Conservation (phyloP, 2,797 vertebrate genomes). For the Schizothorax lantsangensis region DNA sequence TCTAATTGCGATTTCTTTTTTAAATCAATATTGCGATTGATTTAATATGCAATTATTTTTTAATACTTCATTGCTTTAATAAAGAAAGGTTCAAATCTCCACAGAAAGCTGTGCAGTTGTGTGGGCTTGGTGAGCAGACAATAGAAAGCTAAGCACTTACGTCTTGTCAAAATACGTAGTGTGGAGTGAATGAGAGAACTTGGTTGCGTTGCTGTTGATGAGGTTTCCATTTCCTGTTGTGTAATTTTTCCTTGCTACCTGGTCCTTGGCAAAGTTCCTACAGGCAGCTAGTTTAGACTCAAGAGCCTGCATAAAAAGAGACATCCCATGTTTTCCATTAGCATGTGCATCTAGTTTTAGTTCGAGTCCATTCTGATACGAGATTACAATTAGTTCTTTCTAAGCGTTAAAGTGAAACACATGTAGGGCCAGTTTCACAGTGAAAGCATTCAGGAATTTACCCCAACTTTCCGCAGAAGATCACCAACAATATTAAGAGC, state of each 20-base stretch:
- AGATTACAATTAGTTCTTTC: not conserved
- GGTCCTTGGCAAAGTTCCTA: constrained; percentile 97
- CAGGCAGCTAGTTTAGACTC: constrained; percentile 98
- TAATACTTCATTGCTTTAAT: not conserved
- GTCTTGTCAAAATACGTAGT: constrained; percentile 91
- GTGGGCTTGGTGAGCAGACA: not conserved
- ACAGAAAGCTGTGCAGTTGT: not conserved
- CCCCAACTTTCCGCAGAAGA: constrained; percentile 97
- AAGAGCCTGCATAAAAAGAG: constrained; percentile 82
- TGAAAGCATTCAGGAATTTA: constrained; percentile 64
- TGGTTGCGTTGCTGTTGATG: constrained; percentile 84
- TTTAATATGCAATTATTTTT: too few relatives aligned
- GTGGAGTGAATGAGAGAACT: constrained; percentile 91
- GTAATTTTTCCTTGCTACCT: constrained; percentile 89
- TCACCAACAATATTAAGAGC: constrained; percentile 98
- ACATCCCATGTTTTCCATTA: constrained; percentile 13
- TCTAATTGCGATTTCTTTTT: too few relatives aligned
- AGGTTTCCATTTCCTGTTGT: constrained; percentile 84
- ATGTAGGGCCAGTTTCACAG: not conserved
- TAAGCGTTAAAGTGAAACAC: not conserved
- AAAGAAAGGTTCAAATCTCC: not conserved
- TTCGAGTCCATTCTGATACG: not conserved
- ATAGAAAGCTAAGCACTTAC: constrained; percentile 62
- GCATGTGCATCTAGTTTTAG: not conserved
- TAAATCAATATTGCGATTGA: too few relatives aligned